Percentiles rank a stretch among this genome's conserved stretches.
These are phyloP conservation scores for Isotomurus palustris DNA, from an alignment of 2,888 invertebrate genomes.

Conservation along the genomic window DNA sequence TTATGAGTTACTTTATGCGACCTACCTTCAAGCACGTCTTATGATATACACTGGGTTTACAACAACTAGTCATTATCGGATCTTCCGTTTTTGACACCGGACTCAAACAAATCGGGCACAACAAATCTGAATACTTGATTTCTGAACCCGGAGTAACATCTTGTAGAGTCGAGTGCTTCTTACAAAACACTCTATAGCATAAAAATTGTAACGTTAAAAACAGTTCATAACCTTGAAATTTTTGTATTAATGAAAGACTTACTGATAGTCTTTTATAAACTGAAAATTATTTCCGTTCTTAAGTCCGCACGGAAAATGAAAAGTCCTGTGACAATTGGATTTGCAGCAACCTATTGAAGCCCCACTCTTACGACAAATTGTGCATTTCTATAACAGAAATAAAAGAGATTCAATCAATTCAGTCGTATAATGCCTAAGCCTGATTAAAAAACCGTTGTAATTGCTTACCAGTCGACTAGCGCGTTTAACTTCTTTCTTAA, in stretches of 20 bases:
- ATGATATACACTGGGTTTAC: constrained; percentile 68
- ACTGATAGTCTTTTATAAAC: constrained; percentile 60
- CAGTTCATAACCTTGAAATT: neutral
- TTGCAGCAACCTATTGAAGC: constrained; percentile 70
- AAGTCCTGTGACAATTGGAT: constrained; percentile 60
- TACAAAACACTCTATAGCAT: constrained; percentile 57
- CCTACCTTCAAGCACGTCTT: constrained; percentile 63
- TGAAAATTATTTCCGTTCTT: constrained; percentile 61
- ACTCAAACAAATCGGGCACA: constrained; percentile 35
- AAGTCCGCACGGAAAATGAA: constrained; percentile 72
- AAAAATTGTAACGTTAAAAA: neutral
- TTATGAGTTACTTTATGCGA: constrained; percentile 3
- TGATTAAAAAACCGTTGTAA: no score
- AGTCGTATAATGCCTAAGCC: no score
- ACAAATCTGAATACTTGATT: constrained; percentile 13
- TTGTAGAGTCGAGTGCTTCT: constrained; percentile 58
- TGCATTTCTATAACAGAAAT: constrained; percentile 58
- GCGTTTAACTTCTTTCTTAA: constrained; percentile 62
- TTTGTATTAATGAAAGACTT: constrained; percentile 8
- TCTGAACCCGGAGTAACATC: constrained; percentile 51
- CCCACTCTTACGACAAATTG: constrained; percentile 61
- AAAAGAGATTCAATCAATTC: neutral
- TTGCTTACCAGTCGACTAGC: constrained; percentile 57
- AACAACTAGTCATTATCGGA: constrained; percentile 64
- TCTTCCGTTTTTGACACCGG: constrained; percentile 43